Conservation (phyloP, 2,797 vertebrate genomes). For the Botia almorhae region DNA sequence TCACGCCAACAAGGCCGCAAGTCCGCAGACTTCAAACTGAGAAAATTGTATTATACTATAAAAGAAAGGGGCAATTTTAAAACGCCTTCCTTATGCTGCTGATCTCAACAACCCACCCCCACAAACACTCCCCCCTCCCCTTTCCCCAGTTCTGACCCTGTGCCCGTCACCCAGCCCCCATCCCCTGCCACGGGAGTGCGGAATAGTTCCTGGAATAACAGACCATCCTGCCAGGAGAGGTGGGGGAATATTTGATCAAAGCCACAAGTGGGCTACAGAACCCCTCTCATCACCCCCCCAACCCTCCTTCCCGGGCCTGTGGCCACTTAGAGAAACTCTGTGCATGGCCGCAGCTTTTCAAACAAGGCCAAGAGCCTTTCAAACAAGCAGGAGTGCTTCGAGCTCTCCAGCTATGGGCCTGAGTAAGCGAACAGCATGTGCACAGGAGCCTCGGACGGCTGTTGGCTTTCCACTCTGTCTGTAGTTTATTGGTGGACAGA, state of each 20-base stretch:
- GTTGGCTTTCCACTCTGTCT: slow-evolving; percentile 18
- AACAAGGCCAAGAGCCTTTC: slow-evolving; percentile 46
- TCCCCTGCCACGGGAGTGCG: slow-evolving; percentile 44
- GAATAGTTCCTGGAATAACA: slow-evolving; percentile 74
- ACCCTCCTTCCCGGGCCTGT: slow-evolving; percentile 41
- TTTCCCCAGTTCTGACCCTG: slow-evolving; percentile 44
- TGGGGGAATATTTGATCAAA: slow-evolving; percentile 66
- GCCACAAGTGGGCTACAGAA: slow-evolving; percentile 55
- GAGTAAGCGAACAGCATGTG: slow-evolving; percentile 46
- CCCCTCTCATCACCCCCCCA: not conserved
- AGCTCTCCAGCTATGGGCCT: slow-evolving; percentile 45
- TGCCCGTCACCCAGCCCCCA: slow-evolving; percentile 52
- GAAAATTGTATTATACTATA: not conserved
- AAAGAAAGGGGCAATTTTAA: slow-evolving; percentile 2
- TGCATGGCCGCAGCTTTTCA: slow-evolving; percentile 56
- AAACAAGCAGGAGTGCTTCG: slow-evolving; percentile 53
- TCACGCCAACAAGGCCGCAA: slow-evolving; percentile 25
- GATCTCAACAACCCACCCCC: slow-evolving; percentile 9
- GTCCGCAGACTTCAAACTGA: slow-evolving; percentile 5
- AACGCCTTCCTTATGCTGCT: slow-evolving; percentile 34
- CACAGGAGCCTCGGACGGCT: slow-evolving; percentile 11
- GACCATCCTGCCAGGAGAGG: slow-evolving; percentile 67
- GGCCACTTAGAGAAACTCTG: slow-evolving; percentile 61
- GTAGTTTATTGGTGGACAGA: slow-evolving; percentile 19
- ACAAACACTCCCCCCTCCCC: slow-evolving; percentile 18